A percentile compares a stretch with the other conserved stretches of the same genome.
Conservation (phyloP, 2,113 vertebrate species). For the Meles meles region DNA sequence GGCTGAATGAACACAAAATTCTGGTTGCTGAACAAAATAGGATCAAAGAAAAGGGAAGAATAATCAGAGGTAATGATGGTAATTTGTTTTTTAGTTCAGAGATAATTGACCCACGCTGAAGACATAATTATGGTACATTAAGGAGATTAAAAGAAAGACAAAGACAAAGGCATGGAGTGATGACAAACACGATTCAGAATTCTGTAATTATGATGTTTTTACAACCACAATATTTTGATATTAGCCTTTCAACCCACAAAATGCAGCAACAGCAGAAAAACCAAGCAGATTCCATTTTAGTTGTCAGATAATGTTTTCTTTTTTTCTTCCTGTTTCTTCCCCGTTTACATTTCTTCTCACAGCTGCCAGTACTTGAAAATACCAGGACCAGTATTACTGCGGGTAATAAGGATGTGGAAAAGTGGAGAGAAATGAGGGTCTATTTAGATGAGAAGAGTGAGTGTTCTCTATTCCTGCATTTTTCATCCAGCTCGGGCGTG, state of each 20-base stretch:
- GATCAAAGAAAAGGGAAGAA: constrained; percentile 78
- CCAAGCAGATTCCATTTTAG: constrained; percentile 26
- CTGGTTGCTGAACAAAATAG: constrained; percentile 60
- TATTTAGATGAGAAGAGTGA: not conserved
- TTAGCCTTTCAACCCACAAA: constrained; percentile 73
- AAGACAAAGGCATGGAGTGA: constrained; percentile 71
- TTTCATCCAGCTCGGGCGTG: not conserved
- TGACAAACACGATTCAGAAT: constrained; percentile 66
- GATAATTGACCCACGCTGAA: constrained; percentile 81
- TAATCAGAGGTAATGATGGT: constrained; percentile 78
- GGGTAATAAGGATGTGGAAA: not conserved
- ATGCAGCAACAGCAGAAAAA: constrained; percentile 59
- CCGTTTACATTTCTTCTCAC: not conserved
- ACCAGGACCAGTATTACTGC: not conserved
- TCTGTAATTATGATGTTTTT: constrained; percentile 77
- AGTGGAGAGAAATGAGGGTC: not conserved
- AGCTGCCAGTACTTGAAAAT: constrained; percentile 19
- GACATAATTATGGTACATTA: constrained; percentile 79
- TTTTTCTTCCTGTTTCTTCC: not conserved
- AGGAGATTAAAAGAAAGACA: constrained; percentile 78
- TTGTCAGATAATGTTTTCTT: constrained; percentile 22
- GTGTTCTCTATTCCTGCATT: not conserved
- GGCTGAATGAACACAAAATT: constrained; percentile 41
- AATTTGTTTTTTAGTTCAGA: constrained; percentile 82
- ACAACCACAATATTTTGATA: constrained; percentile 82